Percentiles rank a stretch among this genome's conserved stretches.
These are phyloP conservation scores for Crypturellus undulatus DNA, from an alignment of 2,113 vertebrate genomes.

Conservation along the genomic window DNA sequence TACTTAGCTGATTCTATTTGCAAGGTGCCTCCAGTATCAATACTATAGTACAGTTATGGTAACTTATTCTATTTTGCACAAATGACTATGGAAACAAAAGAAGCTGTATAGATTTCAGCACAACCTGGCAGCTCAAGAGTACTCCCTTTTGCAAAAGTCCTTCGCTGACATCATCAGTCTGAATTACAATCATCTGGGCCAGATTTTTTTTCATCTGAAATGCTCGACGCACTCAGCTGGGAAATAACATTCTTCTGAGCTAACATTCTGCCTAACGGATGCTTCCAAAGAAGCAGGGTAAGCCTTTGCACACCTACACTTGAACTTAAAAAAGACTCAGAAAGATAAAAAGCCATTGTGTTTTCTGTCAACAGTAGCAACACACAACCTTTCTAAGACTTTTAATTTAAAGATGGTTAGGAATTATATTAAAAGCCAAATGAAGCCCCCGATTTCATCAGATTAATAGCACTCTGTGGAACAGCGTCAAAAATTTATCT, in stretches of 20 bases:
- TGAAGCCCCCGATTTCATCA: neutral
- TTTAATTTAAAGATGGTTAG: constrained; percentile 13
- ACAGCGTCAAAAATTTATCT: constrained; percentile 43
- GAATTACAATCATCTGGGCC: neutral
- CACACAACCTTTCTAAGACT: neutral
- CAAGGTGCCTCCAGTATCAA: neutral
- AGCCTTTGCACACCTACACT: constrained; percentile 65
- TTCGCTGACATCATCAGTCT: neutral
- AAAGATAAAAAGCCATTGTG: constrained; percentile 62
- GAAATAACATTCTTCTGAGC: neutral
- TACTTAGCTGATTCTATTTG: neutral
- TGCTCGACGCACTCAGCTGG: neutral
- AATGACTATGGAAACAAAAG: neutral
- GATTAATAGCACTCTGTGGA: constrained; percentile 51
- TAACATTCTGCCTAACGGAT: constrained; percentile 21
- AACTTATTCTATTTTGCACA: neutral
- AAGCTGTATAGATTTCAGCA: neutral
- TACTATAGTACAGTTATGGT: neutral
- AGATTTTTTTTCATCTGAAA: neutral
- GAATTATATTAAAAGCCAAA: constrained; percentile 50
- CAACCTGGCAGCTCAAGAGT: neutral
- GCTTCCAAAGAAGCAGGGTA: constrained; percentile 31
- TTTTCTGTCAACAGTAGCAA: constrained; percentile 44
- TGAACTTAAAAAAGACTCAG: constrained; percentile 58
- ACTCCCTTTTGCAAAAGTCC: neutral